Evolutionary conservation across 2,797 vertebrate genomes (phyloP).

Genomic region (Clamator glandarius): DNA sequence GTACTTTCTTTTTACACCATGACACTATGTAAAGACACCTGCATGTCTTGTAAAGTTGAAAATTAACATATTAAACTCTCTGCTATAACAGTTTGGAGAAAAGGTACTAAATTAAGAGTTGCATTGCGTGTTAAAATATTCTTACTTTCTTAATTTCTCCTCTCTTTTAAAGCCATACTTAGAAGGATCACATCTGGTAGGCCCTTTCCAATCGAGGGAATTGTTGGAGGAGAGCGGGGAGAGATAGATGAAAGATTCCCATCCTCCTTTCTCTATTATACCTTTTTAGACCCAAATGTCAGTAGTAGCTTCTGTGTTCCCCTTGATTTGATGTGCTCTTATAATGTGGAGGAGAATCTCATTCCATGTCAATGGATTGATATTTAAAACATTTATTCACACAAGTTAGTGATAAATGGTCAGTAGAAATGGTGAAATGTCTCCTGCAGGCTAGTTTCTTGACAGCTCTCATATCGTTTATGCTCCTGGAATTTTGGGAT

Average conservation of each 20-base stretch:
- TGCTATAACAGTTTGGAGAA: neutral
- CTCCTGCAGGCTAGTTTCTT: neutral
- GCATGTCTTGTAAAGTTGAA: neutral
- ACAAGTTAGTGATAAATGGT: neutral
- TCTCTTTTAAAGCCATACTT: neutral
- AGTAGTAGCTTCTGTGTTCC: neutral
- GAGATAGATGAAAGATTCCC: neutral
- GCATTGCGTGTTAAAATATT: neutral
- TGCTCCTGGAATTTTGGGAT: neutral
- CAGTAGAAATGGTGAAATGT: neutral
- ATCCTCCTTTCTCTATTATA: neutral
- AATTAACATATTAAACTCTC: neutral
- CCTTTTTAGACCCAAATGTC: neutral
- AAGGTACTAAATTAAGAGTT: neutral
- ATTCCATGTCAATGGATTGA: neutral
- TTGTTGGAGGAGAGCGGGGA: neutral
- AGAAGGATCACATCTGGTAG: neutral
- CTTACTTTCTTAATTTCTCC: neutral
- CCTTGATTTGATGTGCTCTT: neutral
- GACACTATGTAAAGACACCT: neutral
- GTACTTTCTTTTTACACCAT: neutral
- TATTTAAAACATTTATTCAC: neutral
- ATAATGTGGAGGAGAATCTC: neutral
- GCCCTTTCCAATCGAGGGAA: no score
- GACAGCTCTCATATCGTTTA: neutral